Percentiles rank a stretch among this genome's conserved stretches.
These are phyloP conservation scores for Lottia scabra DNA, from an alignment of 2,888 invertebrate genomes.

Conservation along the genomic window DNA sequence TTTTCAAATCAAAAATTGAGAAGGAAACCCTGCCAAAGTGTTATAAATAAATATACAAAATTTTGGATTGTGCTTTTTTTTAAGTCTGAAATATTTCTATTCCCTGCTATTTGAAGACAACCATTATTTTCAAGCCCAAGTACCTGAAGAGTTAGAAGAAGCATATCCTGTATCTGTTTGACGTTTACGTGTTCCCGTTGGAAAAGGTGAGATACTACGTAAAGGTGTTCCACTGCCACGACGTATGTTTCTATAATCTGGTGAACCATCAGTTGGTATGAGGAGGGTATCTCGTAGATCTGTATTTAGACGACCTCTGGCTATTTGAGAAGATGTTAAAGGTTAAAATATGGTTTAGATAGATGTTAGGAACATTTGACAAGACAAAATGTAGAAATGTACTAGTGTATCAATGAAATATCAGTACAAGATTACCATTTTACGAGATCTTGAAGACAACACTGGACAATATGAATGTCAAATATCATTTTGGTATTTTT, in stretches of 20 bases:
- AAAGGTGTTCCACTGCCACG: conserved; percentile 50
- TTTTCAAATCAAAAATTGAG: too few species aligned
- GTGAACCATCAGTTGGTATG: conserved; percentile 31
- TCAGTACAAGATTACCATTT: too few species aligned
- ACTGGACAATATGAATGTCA: too few species aligned
- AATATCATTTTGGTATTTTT: too few species aligned
- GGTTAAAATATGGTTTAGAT: too few species aligned
- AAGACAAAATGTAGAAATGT: background rate
- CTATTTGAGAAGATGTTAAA: conserved; percentile 37
- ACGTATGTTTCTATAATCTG: conserved; percentile 14
- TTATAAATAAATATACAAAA: too few species aligned
- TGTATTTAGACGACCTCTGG: conserved; percentile 63
- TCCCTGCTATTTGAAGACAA: too few species aligned
- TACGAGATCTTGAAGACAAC: too few species aligned
- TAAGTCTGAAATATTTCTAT: too few species aligned
- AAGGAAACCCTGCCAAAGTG: too few species aligned
- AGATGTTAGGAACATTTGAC: background rate
- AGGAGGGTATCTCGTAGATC: conserved; percentile 64
- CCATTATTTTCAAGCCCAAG: background rate
- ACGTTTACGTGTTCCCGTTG: conserved; percentile 30
- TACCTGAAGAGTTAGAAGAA: conserved; percentile 62
- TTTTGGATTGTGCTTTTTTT: too few species aligned
- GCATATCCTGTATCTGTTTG: conserved; percentile 57
- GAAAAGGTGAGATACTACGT: conserved; percentile 37
- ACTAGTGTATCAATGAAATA: too few species aligned